These are phyloP conservation scores for Sitta carolinensis DNA, from an alignment of 2,797 vertebrate genomes.

Conservation along the genomic window DNA sequence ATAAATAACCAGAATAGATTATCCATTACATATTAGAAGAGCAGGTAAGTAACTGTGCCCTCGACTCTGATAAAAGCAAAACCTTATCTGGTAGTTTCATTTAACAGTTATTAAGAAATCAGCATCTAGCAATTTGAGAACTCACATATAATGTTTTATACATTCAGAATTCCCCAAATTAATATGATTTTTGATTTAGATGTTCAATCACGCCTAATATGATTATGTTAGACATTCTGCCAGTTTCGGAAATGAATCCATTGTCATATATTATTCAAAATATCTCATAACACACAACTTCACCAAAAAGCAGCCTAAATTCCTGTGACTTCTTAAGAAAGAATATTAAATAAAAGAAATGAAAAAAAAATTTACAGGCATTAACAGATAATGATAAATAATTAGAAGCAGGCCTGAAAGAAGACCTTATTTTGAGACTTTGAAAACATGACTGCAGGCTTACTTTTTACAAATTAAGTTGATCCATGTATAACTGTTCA, in stretches of 20 bases:
- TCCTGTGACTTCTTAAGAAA: background rate
- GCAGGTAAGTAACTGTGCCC: background rate
- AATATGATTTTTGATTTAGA: background rate
- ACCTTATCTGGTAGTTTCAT: background rate
- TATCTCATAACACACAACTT: background rate
- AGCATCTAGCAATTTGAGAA: background rate
- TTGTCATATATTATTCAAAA: background rate
- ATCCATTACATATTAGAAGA: background rate
- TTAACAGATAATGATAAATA: background rate
- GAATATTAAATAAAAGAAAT: background rate
- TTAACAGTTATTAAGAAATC: background rate
- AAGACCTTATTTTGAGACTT: background rate
- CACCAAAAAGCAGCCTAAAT: background rate
- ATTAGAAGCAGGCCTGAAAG: background rate
- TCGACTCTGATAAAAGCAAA: background rate
- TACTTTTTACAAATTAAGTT: background rate
- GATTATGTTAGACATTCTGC: background rate
- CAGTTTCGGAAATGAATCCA: background rate
- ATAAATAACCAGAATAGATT: background rate
- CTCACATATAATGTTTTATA: background rate
- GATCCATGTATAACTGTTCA: background rate
- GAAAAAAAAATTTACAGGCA: background rate
- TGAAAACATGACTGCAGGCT: background rate
- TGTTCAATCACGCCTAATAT: background rate
- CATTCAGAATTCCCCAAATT: background rate